These are phyloP conservation scores for Mamestra configurata DNA, from an alignment of 1,140 invertebrate genomes.

Conservation along the genomic window DNA sequence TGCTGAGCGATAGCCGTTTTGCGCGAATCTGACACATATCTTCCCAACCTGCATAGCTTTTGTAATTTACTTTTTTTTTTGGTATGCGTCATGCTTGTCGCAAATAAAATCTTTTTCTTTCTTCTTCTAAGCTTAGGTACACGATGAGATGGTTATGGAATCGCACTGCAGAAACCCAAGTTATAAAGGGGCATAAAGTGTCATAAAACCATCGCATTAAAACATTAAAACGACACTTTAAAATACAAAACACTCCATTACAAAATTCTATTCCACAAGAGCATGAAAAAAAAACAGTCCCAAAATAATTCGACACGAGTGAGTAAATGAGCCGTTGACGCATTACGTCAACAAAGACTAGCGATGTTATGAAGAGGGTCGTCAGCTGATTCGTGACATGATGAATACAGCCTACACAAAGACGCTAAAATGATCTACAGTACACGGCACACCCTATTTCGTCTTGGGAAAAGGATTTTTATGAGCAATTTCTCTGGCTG, in stretches of 20 bases:
- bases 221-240: background rate
- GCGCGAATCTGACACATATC: too few relatives aligned
- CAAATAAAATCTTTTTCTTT: too few relatives aligned
- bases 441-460: background rate
- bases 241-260: slow-evolving; percentile 13
- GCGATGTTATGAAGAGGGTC: slow-evolving; percentile 28
- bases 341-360: slow-evolving; percentile 38
- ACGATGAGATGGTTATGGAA: too few relatives aligned
- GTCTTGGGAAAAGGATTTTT: slow-evolving; percentile 27
- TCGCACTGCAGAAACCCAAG: too few relatives aligned
- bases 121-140: too few relatives aligned
- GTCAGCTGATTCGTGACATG: slow-evolving; percentile 26
- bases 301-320: slow-evolving; percentile 7
- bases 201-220: background rate
- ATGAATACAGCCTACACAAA: slow-evolving; percentile 29
- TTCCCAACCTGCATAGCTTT: too few relatives aligned
- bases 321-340: slow-evolving; percentile 47
- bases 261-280: background rate
- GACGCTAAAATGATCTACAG: background rate
- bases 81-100: too few relatives aligned
- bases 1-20: too few relatives aligned
- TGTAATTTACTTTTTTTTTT: too few relatives aligned
- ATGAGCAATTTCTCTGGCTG: slow-evolving; percentile 9
- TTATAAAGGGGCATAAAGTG: too few relatives aligned
- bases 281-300: background rate